These are phyloP conservation scores for Bombus cullumanus DNA, from an alignment of 1,140 invertebrate species.

Conservation along the genomic window DNA sequence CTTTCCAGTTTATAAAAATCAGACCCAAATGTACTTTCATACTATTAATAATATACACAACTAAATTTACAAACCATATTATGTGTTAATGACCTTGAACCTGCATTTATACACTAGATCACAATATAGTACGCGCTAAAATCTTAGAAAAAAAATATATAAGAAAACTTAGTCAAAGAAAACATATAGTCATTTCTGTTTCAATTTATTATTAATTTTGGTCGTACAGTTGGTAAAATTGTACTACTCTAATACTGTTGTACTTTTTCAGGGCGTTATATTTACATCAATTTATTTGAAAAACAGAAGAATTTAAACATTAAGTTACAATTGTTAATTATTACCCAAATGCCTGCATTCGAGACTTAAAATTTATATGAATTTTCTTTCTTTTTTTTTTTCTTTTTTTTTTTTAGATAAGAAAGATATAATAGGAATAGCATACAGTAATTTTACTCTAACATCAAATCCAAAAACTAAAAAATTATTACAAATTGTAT, in stretches of 20 bases:
- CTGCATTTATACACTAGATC: conserved; percentile 45
- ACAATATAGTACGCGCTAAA: conserved; percentile 44
- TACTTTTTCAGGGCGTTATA: conserved; percentile 30
- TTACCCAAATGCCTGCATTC: conserved; percentile 57
- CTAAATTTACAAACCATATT: conserved; percentile 70
- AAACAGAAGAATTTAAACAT: conserved; percentile 1
- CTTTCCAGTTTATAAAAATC: conserved; percentile 40
- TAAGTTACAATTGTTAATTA: not conserved
- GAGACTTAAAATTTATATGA: conserved; percentile 19
- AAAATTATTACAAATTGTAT: conserved; percentile 31
- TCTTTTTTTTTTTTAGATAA: not conserved
- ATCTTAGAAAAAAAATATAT: conserved; percentile 31
- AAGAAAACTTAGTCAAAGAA: conserved; percentile 44
- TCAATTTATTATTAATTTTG: conserved; percentile 26
- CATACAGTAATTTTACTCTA: not conserved
- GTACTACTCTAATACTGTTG: conserved; percentile 30
- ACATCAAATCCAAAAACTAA: conserved; percentile 5
- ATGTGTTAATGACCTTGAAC: not conserved
- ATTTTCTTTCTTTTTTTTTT: no score
- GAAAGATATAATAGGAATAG: not conserved
- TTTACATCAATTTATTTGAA: conserved; percentile 32
- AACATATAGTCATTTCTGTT: conserved; percentile 47
- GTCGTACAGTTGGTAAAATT: conserved; percentile 58
- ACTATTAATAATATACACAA: conserved; percentile 65
- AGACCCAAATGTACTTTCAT: conserved; percentile 43